phyloP scores from a whole-genome alignment of 2,113 vertebrate genomes.

The Calyptommatus sinebrachiatus region DNA sequence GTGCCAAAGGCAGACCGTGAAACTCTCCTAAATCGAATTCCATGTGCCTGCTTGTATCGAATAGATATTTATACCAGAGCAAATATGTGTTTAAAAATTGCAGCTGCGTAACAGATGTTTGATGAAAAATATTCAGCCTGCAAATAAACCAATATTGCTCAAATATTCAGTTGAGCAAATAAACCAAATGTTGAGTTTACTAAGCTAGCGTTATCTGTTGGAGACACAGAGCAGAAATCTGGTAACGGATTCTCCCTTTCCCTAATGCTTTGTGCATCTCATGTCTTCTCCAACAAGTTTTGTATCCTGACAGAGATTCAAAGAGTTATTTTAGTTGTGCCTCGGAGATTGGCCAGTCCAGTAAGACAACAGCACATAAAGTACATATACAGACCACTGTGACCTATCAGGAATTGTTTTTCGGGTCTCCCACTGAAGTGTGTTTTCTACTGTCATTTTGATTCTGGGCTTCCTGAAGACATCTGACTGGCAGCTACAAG shows the following conservation, averaged over 20 bases:
- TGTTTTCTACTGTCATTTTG: not conserved
- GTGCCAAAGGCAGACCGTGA: constrained; percentile 12
- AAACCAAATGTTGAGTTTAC: constrained; percentile 14
- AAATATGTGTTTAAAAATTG: constrained; percentile 25
- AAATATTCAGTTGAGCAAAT: constrained; percentile 8
- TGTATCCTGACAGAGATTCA: not conserved
- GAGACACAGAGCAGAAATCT: not conserved
- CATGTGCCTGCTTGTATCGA: constrained; percentile 21
- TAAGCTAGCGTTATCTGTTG: not conserved
- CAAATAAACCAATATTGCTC: too few relatives aligned
- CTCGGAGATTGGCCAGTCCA: not conserved
- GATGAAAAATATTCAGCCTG: constrained; percentile 6
- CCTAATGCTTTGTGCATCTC: too few relatives aligned
- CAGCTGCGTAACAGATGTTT: not conserved
- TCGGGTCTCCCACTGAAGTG: not conserved
- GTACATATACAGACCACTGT: too few relatives aligned
- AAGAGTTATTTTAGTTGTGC: not conserved
- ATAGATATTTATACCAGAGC: constrained; percentile 25
- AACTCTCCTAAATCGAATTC: constrained; percentile 29
- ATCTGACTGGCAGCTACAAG: not conserved
- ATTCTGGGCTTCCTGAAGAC: not conserved
- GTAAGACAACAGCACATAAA: not conserved
- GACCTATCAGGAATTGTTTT: not conserved
- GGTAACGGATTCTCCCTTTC: not conserved
- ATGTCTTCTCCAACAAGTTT: not conserved